Evolutionary conservation across 2,888 invertebrate genomes (phyloP), one percentile per base, ranked within the genome.

Genomic region (Muschampia plurimacula): DNA sequence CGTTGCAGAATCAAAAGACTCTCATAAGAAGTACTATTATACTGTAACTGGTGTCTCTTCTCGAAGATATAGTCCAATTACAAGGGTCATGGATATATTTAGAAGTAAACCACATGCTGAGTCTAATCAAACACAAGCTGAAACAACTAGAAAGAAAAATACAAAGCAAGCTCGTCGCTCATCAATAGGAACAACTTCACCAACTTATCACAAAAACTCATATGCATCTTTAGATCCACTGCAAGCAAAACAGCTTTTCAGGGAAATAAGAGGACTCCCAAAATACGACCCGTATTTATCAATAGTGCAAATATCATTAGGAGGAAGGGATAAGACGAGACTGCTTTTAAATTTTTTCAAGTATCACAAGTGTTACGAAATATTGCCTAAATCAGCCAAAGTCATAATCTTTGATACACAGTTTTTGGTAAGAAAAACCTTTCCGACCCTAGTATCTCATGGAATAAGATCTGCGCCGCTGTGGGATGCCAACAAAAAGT

Each of bases 341-440:
- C 85, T 94, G 39, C 82, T 94, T 76, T 84, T 94, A 77, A 94
- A 94, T 77, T 94, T 94, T 83, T 94, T 94, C 78, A 94, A 90
- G 80, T 94, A 93, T 81, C 94, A 94, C 78, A 93, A 93, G 83
- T 94, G 94, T 82, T 91, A 94, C 76, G 94, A 94, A 86, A 93
- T 94, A 69, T 84, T 94, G 78, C 94, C 94, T 62, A 94, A 93
- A 81, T 94, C 94, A 74, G 94, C 94, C 69, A 94, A 94, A 87
- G 91, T 94, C 55, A 94, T 94, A 72, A 93, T 94, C 83, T 94
- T 94, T 79, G 94, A 94, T 82, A 94, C 94, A 46, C 91, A 93
- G 79, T 94, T 94, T 83, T 88, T 88, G 78, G 94, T 94, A 13
- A 86, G 86, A 73, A 94, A 94, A 87, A 92, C 94, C 5, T 94